phyloP scores from a whole-genome alignment of 2,113 vertebrate genomes.

The Lamprologus ornatipinnis region DNA sequence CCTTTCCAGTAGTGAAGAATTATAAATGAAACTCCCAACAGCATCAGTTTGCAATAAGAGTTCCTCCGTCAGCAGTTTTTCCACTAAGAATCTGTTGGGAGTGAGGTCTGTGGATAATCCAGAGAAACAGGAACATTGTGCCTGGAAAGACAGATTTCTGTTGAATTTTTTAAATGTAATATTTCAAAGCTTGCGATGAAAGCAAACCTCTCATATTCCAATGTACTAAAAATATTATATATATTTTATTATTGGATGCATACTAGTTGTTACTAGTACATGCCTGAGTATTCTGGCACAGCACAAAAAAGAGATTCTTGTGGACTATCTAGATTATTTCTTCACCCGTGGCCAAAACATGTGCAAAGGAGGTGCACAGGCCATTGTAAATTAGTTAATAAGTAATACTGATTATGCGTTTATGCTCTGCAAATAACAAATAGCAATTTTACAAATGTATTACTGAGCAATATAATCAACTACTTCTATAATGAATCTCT shows the following conservation, averaged over 20 bases:
- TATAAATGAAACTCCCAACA: neutral
- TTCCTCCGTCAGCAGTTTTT: neutral
- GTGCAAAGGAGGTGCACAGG: neutral
- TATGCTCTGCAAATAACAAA: neutral
- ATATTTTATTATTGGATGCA: neutral
- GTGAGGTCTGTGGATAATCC: neutral
- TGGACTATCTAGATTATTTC: fast-evolving
- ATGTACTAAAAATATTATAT: neutral
- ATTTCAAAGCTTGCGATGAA: neutral
- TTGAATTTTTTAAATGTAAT: neutral
- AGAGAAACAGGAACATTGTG: neutral
- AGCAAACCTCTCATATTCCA: neutral
- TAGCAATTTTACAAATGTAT: neutral
- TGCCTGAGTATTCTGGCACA: neutral
- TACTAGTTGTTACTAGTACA: neutral
- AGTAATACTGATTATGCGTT: neutral
- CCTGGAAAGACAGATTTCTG: neutral
- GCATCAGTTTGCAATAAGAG: neutral
- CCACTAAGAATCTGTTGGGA: neutral
- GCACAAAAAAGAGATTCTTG: neutral
- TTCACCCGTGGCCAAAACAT: neutral
- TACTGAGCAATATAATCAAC: neutral
- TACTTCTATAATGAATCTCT: neutral
- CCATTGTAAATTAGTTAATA: neutral
- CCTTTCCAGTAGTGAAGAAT: neutral